Base-by-base conservation (phyloP, 2,113 vertebrate species). In the Sylvietta virens region DNA sequence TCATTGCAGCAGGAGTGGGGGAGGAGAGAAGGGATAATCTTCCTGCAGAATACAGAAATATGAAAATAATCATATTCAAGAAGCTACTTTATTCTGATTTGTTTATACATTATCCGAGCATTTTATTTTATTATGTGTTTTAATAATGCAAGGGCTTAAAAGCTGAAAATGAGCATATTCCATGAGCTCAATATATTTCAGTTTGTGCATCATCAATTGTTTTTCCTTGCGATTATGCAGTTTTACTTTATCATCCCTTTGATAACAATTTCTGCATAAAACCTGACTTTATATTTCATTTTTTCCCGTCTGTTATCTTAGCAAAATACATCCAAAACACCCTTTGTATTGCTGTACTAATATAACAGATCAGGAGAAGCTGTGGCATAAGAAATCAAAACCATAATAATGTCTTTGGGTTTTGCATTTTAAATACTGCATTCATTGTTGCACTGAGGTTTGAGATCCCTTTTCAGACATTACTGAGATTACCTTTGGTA, bases 351-450 rank as follows among this genome's bases (percentile, higher is more conserved):
- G 96, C 89, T 33, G 83, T 78, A 91, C 96, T 97, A 97, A 98
- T 98, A 98, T 97, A 98, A 97, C 95, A 94, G 98, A 98, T 98
- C 97, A 96, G 97, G 97, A 96, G 91, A 97, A 98, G 97, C 98
- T 97, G 96, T 92, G 94, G 98, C 97, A 91, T 98, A 98, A 98
- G 97, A 98, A 98, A 98, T 98, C 98, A 98, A 98, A 98, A 97
- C 97, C 97, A 98, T 98, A 98, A 98, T 98, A 98, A 98, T 97
- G 98, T 98, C 98, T 98, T 97, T 97, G 97, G 97, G 96, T 98
- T 98, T 98, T 98, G 98, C 98, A 98, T 98, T 98, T 98, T 98
- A 98, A 98, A 98, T 98, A 98, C 98, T 95, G 97, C 79, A 66
- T 98, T 98, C 98, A 98, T 98, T 97, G 98, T 98, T 98, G 97